Base-by-base conservation (phyloP, 2,888 invertebrate genomes). In the Thecocarcelia acutangulata region DNA sequence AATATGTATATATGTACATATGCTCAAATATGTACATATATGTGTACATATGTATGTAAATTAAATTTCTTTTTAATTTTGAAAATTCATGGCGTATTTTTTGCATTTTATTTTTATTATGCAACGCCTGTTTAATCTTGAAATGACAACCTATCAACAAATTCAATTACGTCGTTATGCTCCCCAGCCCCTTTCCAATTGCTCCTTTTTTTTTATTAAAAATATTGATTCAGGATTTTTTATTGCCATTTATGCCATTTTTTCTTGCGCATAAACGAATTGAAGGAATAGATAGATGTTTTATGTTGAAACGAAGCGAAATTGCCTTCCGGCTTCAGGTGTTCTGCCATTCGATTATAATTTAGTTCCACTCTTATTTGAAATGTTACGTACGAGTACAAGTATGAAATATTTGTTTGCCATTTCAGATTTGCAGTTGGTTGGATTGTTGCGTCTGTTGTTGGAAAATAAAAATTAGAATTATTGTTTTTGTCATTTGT, bases 281-380 rank as follows among this genome's bases (percentile, higher is more conserved):
- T 24, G 44, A 50, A 37, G 46, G 21, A 64, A 64, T 44, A 56
- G 37, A 64, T 44, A 56, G 37, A 21, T 64, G 66, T 58, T 54
- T 48, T 52, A 24, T 56, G 48, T 52, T 21, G 44, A 44, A 37
- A 44, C 59, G n/a, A 48, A 69, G 44, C 59, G n/a, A 48, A 69
- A 46, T 28, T 82, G 82, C 82, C 80, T 77, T 83, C 82, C 46
- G 84, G 86, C 83, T 86, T 86, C 88, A 88, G 88, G 88, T 88
- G 87, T 87, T 85, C 77, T 85, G 85, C 84, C 86, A 86, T 86
- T 86, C 88, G 87, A 89, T 88, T 88, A 88, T 87, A 88, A 87
- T 87, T 88, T 86, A 52, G 69, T 70, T 59, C 74, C 69, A 82
- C 82, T 78, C 74, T 74, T 64, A 59, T 44, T 77, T 40, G 52